phyloP scores from a whole-genome alignment of 2,888 invertebrate species.

The Erpobdella octoculata region DNA sequence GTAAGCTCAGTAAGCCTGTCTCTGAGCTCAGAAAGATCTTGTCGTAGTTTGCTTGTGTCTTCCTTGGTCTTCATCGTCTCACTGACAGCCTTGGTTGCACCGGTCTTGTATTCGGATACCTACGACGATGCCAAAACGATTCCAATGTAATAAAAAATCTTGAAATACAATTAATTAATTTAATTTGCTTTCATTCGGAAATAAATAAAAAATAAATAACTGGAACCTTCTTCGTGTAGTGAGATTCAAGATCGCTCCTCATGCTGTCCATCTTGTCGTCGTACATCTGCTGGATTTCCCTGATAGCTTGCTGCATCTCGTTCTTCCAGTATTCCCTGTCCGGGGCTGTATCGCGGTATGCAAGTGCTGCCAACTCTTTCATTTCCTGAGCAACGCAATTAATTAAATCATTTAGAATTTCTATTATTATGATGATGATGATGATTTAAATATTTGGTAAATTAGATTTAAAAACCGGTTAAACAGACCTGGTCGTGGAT shows the following conservation, averaged over 20 bases:
- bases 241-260: conserved; percentile 54
- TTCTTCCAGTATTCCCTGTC: conserved; percentile 58
- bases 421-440: not conserved
- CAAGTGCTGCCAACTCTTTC: conserved; percentile 55
- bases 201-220: not conserved
- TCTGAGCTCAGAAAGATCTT: conserved; percentile 52
- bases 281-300: conserved; percentile 56
- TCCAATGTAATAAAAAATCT: not conserved
- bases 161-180: not conserved
- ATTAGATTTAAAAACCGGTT: no score
- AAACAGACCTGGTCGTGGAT: conserved; percentile 53
- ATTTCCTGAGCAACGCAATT: conserved; percentile 47
- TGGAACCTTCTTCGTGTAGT: conserved; percentile 57
- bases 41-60: conserved; percentile 53
- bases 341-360: conserved; percentile 55
- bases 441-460: not conserved
- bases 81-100: conserved; percentile 53
- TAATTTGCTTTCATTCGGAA: not conserved
- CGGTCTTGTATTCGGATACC: conserved; percentile 56
- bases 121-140: conserved; percentile 31
- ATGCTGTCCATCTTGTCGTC: conserved; percentile 53
- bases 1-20: conserved; percentile 54
- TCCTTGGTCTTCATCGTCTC: conserved; percentile 54
- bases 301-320: conserved; percentile 54
- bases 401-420: not conserved